These are phyloP conservation scores for Budorcas taxicolor DNA, from an alignment of 2,113 vertebrate species.

Conservation along the genomic window DNA sequence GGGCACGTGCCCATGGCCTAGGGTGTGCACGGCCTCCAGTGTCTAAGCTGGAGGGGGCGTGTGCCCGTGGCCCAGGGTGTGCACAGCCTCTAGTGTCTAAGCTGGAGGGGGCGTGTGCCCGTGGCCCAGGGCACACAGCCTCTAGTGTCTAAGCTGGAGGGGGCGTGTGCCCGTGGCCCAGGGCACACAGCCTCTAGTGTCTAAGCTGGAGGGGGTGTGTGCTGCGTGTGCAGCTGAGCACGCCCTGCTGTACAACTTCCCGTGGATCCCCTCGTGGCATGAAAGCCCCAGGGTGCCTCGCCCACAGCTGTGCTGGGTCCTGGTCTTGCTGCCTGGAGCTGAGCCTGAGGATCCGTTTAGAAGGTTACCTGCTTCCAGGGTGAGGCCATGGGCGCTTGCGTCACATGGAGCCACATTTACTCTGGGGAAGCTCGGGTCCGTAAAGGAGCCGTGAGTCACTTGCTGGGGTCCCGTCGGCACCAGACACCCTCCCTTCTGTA, in stretches of 20 bases:
- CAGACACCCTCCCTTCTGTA: not conserved
- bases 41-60: too few relatives aligned
- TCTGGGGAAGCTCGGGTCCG: accelerated
- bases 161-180: too few relatives aligned
- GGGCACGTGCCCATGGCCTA: accelerated
- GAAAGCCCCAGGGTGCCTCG: not conserved
- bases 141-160: too few relatives aligned
- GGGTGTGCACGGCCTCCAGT: accelerated
- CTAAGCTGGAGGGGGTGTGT: accelerated
- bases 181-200: accelerated
- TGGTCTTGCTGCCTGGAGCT: not conserved
- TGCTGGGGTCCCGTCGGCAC: not conserved
- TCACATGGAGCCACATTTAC: not conserved
- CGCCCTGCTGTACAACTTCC: accelerated
- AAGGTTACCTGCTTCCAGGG: not conserved
- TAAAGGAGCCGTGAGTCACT: not conserved
- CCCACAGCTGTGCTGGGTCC: not conserved
- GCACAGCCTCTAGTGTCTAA: accelerated
- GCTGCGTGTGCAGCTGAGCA: accelerated
- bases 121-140: accelerated
- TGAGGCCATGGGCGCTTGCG: accelerated
- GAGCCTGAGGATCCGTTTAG: too few relatives aligned
- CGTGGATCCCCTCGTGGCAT: accelerated
- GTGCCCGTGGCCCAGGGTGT: too few relatives aligned
- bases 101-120: too few relatives aligned